Base-by-base conservation (phyloP, 2,113 vertebrate genomes). In the Catharus minimus region DNA sequence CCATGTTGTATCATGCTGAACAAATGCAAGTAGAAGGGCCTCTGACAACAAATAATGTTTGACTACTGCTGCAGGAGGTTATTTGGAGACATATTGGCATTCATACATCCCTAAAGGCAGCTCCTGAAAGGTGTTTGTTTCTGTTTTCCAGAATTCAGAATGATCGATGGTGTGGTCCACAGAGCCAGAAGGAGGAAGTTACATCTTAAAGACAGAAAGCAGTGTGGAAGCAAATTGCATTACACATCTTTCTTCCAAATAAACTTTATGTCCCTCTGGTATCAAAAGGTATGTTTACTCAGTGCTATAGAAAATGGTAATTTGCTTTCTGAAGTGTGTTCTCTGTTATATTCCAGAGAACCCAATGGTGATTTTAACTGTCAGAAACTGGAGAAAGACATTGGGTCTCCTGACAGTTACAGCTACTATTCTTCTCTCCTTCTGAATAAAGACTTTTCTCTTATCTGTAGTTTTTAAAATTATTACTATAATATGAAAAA, bases 241-340 rank as follows among this genome's bases (percentile, higher is more conserved):
- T 76, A 24, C 46, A 46, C 2, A 8, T 39, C 82, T 76, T 89
- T 69, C 55, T 85, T 79, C 65, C 79, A 93, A 80, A 93, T 69
- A 86, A 78, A n/a, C 2, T 82, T 76, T 62, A 44, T 50, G 28
- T 88, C 36, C 30, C 30, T 41, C 22, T 90, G 62, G 60, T 62
- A n/a, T 38, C 49, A 30, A 91, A 81, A 76, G 11, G 24, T 57
- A 17, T 39, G 52, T 41, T 49, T 90, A 32, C 44, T 92, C 26
- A 46, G 12, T 7, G 13, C 30, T 84, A 55, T 27, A 82, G 66
- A 87, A 78, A 91, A 84, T 32, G 4, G n/a, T 68, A 56, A 56
- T 49, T 12, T 56, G 10, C 13, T 82, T 89, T 84, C 44, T 49
- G 47, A 55, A 91, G 74, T 36, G 16, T 66, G 50, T 69, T 55